phyloP scores from a whole-genome alignment of 2,797 vertebrate species.

The Scolopax rusticola region DNA sequence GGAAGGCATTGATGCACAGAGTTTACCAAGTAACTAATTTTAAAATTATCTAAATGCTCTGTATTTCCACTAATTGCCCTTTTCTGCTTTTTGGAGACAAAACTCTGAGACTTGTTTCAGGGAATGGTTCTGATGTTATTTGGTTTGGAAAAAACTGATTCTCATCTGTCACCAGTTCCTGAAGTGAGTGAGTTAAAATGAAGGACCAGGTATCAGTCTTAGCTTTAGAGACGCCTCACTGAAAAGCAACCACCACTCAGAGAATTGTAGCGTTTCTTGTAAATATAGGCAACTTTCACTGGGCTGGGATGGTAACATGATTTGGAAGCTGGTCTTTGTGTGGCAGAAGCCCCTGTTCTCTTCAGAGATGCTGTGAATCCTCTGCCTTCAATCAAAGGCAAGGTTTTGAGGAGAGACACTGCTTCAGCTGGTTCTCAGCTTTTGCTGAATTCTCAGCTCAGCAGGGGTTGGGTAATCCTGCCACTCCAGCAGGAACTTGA shows the following conservation, averaged over 20 bases:
- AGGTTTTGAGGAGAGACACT: not conserved
- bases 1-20: not conserved
- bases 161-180: not conserved
- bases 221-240: not conserved
- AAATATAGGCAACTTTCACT: not conserved
- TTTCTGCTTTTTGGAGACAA: not conserved
- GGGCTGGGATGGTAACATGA: not conserved
- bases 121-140: not conserved
- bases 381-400: not conserved
- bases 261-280: not conserved
- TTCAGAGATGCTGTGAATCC: not conserved
- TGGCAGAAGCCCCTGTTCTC: not conserved
- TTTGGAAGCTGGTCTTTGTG: not conserved
- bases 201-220: not conserved
- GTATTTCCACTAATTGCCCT: not conserved
- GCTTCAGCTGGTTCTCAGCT: not conserved
- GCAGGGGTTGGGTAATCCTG: not conserved
- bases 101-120: not conserved
- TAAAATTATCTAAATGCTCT: not conserved
- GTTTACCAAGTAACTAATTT: not conserved
- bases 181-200: not conserved
- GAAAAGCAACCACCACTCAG: not conserved
- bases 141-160: not conserved
- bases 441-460: not conserved
- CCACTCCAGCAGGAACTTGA: not conserved